A percentile compares a stretch with the other conserved stretches of the same genome.
phyloP scores from a whole-genome alignment of 1,140 invertebrate species.

The Drosophila miranda region DNA sequence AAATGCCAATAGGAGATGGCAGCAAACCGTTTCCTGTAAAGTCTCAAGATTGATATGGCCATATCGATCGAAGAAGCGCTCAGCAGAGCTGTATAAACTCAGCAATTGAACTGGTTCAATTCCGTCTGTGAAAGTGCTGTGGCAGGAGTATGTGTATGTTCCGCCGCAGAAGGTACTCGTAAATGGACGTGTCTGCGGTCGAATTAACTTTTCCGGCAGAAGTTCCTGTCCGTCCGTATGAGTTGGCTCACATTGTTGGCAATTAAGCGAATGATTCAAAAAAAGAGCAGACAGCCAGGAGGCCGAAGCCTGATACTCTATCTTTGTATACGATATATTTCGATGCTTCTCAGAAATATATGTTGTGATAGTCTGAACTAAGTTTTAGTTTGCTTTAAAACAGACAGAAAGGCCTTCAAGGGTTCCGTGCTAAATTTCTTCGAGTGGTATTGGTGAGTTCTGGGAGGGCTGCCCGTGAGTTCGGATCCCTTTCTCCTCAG shows the following conservation, averaged over 20 bases:
- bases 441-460: slow-evolving; percentile 4
- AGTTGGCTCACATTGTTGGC: slow-evolving; percentile 43
- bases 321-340: too few relatives aligned
- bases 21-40: too few relatives aligned
- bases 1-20: too few relatives aligned
- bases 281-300: too few relatives aligned
- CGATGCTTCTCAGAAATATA: too few relatives aligned
- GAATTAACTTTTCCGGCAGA: slow-evolving; percentile 60
- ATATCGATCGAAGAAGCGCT: too few relatives aligned
- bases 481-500: not conserved
- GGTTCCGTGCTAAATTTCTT: slow-evolving; percentile 51
- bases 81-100: too few relatives aligned
- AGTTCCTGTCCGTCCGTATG: slow-evolving; percentile 28
- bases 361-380: too few relatives aligned
- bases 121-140: not conserved
- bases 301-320: too few relatives aligned
- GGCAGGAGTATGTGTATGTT: slow-evolving; percentile 18
- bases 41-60: too few relatives aligned
- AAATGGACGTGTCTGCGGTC: slow-evolving; percentile 75
- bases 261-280: slow-evolving; percentile 71
- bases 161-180: slow-evolving; percentile 43
- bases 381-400: slow-evolving; percentile 59
- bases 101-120: slow-evolving; percentile 13
- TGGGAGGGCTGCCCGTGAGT: not conserved
- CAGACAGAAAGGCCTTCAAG: slow-evolving; percentile 46